Conservation (phyloP, 2,797 vertebrate genomes). For the Psittacula derbiana region DNA sequence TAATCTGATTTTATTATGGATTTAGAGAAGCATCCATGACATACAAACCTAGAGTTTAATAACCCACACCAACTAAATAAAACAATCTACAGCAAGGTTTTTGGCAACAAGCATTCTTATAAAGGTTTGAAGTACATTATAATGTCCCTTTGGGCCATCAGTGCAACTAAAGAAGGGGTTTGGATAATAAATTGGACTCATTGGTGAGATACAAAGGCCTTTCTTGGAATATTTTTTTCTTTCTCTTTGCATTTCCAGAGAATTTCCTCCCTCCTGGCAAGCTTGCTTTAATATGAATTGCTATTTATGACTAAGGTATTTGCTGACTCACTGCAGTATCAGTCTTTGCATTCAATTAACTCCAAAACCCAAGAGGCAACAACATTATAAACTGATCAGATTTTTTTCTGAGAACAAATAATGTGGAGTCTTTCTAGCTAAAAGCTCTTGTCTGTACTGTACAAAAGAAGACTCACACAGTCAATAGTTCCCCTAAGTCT, state of each 20-base stretch:
- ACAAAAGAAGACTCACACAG: background rate
- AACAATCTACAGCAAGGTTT: background rate
- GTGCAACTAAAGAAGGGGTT: background rate
- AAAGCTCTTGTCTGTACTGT: background rate
- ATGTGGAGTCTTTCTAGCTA: background rate
- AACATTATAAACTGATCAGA: background rate
- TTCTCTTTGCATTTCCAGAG: background rate
- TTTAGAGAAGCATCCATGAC: background rate
- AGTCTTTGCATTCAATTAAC: slow-evolving; percentile 3
- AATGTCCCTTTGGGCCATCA: background rate
- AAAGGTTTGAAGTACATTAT: background rate
- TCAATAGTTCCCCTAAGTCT: background rate
- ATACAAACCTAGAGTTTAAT: background rate
- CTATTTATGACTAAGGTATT: background rate
- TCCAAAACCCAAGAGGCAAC: background rate
- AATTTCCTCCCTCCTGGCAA: background rate
- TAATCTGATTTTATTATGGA: background rate
- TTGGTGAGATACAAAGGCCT: background rate
- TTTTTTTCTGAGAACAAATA: background rate
- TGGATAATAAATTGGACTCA: background rate
- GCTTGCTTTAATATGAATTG: background rate
- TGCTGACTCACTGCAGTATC: background rate
- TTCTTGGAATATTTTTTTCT: background rate
- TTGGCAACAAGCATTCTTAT: background rate
- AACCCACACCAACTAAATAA: background rate